These are phyloP conservation scores for Alauda arvensis DNA, from an alignment of 2,797 vertebrate species.

Conservation along the genomic window DNA sequence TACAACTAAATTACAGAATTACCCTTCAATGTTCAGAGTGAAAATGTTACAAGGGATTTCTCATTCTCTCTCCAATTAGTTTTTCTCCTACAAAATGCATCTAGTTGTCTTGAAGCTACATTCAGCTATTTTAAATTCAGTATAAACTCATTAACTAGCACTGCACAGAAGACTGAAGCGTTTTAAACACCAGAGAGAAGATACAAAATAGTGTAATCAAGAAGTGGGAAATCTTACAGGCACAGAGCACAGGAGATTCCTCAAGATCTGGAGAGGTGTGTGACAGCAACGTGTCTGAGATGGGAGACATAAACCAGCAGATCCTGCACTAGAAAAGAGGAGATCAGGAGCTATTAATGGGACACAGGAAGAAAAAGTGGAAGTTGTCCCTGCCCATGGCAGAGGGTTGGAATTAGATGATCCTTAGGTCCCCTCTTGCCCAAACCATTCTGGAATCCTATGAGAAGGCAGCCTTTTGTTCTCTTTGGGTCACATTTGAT, in stretches of 20 bases:
- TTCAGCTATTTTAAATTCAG: not conserved
- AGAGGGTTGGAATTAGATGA: not conserved
- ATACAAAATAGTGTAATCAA: not conserved
- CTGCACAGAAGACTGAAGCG: not conserved
- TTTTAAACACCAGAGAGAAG: not conserved
- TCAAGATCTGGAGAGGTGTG: not conserved
- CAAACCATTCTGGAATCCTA: not conserved
- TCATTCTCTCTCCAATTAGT: not conserved
- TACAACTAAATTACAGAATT: not conserved
- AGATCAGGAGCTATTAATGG: not conserved
- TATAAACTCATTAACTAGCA: not conserved
- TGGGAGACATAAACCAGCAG: not conserved
- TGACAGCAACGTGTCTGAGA: not conserved
- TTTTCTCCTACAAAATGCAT: not conserved
- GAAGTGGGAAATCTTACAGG: not conserved
- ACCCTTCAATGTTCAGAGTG: not conserved
- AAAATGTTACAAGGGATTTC: not conserved
- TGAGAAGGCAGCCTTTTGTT: not conserved
- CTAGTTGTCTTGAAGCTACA: not conserved
- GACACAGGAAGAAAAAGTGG: not conserved
- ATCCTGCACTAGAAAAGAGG: not conserved
- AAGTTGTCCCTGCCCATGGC: not conserved
- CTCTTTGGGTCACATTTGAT: not conserved
- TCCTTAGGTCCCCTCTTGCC: not conserved
- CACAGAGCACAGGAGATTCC: not conserved